Base-by-base conservation (phyloP, 2,888 invertebrate species). In the Acrobasis consociella region DNA sequence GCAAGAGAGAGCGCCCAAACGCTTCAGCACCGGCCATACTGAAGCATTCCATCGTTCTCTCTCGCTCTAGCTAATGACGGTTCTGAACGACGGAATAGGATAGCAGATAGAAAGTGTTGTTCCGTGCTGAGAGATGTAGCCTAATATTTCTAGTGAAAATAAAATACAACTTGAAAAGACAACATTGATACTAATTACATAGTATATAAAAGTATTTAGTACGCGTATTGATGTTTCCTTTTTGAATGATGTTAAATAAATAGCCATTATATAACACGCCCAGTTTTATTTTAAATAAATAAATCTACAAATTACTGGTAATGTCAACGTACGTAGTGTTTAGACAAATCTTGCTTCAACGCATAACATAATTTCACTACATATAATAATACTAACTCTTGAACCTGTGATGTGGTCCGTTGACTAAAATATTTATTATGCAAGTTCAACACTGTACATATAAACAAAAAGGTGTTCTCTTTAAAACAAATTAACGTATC, bases 171-270 rank as follows among this genome's bases (percentile, higher is more conserved):
- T 76, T 74, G 69, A 73, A 76, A 76, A 60, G 72, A 62, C 62
- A 62, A 74, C 76, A 64, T 66, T 58, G 69, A 70, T 56, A 13
- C 15, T 56, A 50, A 2, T 17, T 49, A 3, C 9, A 39, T 37
- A 46, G 8, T 31, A 31, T 0, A 1, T 46, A 22, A 9, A n/a
- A n/a, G 22, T 22, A 22, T 22, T 22, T 22, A 22, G 22, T 2
- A 22, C 22, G 22, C 22, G 38, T 22, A 64, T 71, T 72, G 68
- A 64, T 51, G 75, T 75, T 69, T 65, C 66, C 67, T 65, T 74
- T 75, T 75, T 70, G 75, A 70, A 62, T 51, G n/a, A 17, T 56
- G 46, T 56, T 17, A 59, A 59, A 22, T 37, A 59, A 59, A 59
- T 42, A 49, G n/a, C 9, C 13, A 11, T 49, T 59, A 15, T 9